A percentile compares a stretch with the other conserved stretches of the same genome.
phyloP scores from a whole-genome alignment of 2,113 vertebrate genomes.

The Lota lota region DNA sequence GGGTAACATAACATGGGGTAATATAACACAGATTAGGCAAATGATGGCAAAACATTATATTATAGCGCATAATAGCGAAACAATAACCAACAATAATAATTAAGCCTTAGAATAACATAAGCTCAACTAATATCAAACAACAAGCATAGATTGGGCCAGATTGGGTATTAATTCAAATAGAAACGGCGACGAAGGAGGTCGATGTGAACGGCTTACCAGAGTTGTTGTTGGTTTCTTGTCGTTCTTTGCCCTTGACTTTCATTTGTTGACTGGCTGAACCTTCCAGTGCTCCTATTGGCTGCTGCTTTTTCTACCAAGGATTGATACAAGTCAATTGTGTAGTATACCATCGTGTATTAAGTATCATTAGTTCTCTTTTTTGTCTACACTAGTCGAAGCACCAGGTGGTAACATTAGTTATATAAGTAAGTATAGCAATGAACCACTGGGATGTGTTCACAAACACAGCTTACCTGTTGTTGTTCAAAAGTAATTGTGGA shows the following conservation, averaged over 20 bases:
- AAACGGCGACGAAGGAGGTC: too few relatives aligned
- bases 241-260: constrained; percentile 5
- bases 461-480: not conserved
- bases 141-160: too few relatives aligned
- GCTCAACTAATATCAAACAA: too few relatives aligned
- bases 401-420: not conserved
- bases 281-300: constrained; percentile 16
- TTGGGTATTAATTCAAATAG: too few relatives aligned
- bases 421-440: too few relatives aligned
- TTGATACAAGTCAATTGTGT: not conserved
- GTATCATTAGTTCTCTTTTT: constrained; percentile 1
- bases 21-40: too few relatives aligned
- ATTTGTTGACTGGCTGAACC: constrained; percentile 27
- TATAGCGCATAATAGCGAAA: too few relatives aligned
- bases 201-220: constrained; percentile 24
- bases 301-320: not conserved
- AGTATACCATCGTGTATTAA: not conserved
- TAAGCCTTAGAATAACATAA: too few relatives aligned
- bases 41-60: too few relatives aligned
- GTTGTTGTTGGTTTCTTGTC: constrained; percentile 6
- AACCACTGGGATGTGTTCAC: not conserved
- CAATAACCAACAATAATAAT: too few relatives aligned
- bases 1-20: too few relatives aligned
- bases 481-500: not conserved
- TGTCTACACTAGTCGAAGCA: too few relatives aligned